Percentiles rank a stretch among this genome's conserved stretches.
phyloP scores from a whole-genome alignment of 2,797 vertebrate species.

The Helarctos malayanus region DNA sequence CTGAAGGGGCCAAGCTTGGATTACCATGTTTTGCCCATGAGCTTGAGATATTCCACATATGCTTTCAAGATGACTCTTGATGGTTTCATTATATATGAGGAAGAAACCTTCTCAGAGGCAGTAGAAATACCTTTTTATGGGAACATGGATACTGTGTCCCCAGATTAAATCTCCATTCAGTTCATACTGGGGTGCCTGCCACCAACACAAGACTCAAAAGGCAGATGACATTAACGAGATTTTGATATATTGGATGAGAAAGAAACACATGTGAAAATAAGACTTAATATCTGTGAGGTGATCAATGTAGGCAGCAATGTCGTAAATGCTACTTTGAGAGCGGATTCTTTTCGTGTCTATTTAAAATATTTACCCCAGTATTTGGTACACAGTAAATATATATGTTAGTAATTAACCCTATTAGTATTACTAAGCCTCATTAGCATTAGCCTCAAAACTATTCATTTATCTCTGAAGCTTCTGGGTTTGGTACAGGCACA shows the following conservation, averaged over 20 bases:
- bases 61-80: conserved; percentile 19
- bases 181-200: background rate
- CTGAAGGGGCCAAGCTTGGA: background rate
- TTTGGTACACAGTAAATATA: background rate
- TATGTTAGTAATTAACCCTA: background rate
- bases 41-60: background rate
- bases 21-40: background rate
- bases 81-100: background rate
- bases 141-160: background rate
- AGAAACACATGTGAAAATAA: background rate
- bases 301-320: background rate
- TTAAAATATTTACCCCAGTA: conserved; percentile 2
- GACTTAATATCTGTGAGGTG: background rate
- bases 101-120: background rate
- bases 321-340: background rate
- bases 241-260: background rate
- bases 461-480: conserved; percentile 37
- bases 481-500: background rate
- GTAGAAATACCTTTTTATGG: background rate
- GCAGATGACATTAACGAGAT: background rate
- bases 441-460: background rate
- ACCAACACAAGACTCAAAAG: background rate
- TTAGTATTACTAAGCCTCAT: conserved; percentile 19
- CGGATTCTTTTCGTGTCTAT: background rate
- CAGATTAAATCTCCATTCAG: background rate